phyloP scores from a whole-genome alignment of 2,888 invertebrate genomes.

The Gymnosoma rotundatum region DNA sequence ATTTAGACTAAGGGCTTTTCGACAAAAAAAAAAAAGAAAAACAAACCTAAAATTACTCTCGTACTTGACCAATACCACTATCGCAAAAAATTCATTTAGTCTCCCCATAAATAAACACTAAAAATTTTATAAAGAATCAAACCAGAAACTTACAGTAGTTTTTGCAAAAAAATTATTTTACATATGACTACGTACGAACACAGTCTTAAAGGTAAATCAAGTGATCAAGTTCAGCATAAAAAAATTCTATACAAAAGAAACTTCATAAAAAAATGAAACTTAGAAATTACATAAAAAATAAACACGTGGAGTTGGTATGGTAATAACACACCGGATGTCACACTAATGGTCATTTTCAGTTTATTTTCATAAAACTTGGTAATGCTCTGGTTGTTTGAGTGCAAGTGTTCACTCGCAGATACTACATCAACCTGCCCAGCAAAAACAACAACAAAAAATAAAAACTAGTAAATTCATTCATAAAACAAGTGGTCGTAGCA shows the following conservation, averaged over 20 bases:
- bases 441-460: constrained; percentile 17
- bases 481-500: constrained; percentile 49
- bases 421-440: constrained; percentile 15
- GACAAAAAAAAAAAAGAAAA: neutral
- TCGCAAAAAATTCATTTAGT: constrained; percentile 16
- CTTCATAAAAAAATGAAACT: constrained; percentile 13
- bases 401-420: neutral
- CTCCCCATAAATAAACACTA: constrained; percentile 14
- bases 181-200: constrained; percentile 27
- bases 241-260: constrained; percentile 36
- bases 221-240: constrained; percentile 31
- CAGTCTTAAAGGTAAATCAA: constrained; percentile 42
- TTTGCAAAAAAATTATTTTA: constrained; percentile 25
- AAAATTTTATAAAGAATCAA: constrained; percentile 6
- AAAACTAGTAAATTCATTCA: constrained; percentile 61
- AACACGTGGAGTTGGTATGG: constrained; percentile 61
- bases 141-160: constrained; percentile 25
- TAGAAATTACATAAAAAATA: constrained; percentile 18
- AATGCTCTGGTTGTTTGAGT: constrained; percentile 5
- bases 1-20: no score
- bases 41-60: neutral
- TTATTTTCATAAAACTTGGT: constrained; percentile 49
- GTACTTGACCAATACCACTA: neutral
- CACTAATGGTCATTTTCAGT: constrained; percentile 79
- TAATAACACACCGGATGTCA: constrained; percentile 78